Conservation (phyloP, 2,888 invertebrate species). For the Euplexia lucipara region DNA sequence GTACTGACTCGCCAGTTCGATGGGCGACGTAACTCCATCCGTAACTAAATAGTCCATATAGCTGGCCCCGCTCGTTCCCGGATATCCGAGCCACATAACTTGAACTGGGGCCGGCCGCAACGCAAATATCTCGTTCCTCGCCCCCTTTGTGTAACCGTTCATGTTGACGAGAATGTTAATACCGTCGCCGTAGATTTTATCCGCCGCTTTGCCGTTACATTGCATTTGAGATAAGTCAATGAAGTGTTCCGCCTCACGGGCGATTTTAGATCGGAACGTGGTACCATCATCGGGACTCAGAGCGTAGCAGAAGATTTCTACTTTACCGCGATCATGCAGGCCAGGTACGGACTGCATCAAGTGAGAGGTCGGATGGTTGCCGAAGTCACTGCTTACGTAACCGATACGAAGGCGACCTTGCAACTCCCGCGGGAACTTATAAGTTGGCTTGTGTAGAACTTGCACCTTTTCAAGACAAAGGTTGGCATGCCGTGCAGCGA, state of each 20-base stretch:
- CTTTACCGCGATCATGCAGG: constrained; percentile 95
- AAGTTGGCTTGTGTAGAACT: constrained; percentile 97
- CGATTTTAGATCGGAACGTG: constrained; percentile 99
- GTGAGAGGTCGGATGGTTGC: constrained; percentile 99
- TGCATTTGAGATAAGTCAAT: constrained; percentile 97
- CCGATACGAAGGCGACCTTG: constrained; percentile 96
- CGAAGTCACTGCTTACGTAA: constrained; percentile 99
- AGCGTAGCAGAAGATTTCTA: constrained; percentile 98
- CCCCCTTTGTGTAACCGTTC: constrained; percentile 99
- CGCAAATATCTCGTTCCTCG: constrained; percentile 99
- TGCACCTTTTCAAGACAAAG: constrained; percentile 99
- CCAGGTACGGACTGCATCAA: constrained; percentile 99
- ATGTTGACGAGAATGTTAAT: constrained; percentile 99
- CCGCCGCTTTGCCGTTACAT: constrained; percentile 99
- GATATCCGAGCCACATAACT: constrained; percentile 99
- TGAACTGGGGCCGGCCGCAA: constrained; percentile 98
- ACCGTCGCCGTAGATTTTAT: constrained; percentile 98
- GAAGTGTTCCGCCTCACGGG: constrained; percentile 98
- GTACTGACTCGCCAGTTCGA: constrained; percentile 97
- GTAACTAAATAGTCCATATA: constrained; percentile 99
- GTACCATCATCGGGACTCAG: constrained; percentile 99
- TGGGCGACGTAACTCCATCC: constrained; percentile 98
- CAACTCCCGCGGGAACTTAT: constrained; percentile 94
- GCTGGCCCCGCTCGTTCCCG: constrained; percentile 99
- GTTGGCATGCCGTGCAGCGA: constrained; percentile 99